Evolutionary conservation across 2,888 invertebrate species (phyloP).

Genomic region (Alloplasta piceator): DNA sequence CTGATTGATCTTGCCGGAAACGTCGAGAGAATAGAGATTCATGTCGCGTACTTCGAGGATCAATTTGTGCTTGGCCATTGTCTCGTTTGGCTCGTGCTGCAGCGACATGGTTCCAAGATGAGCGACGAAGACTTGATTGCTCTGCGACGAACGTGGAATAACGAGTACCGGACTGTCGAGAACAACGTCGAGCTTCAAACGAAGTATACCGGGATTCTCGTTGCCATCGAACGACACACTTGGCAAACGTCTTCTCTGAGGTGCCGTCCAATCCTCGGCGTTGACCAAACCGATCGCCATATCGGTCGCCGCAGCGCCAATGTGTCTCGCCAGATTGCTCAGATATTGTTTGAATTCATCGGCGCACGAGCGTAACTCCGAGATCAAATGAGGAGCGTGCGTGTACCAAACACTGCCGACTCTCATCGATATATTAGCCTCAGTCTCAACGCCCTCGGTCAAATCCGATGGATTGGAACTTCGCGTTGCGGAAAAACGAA

Average conservation of each 20-base stretch:
- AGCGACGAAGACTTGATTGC: constrained; percentile 93
- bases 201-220: constrained; percentile 73
- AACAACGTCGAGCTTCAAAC: constrained; percentile 89
- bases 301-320: constrained; percentile 95
- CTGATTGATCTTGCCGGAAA: constrained; percentile 79
- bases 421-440: constrained; percentile 81
- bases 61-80: constrained; percentile 76
- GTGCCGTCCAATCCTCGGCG: constrained; percentile 85
- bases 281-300: constrained; percentile 96
- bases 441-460: constrained; percentile 70
- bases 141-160: constrained; percentile 90
- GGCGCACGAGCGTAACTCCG: constrained; percentile 94
- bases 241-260: constrained; percentile 84
- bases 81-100: constrained; percentile 78
- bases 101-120: constrained; percentile 95
- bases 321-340: constrained; percentile 92
- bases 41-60: constrained; percentile 91
- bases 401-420: constrained; percentile 91
- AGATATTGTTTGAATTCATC: constrained; percentile 95
- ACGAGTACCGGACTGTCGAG: constrained; percentile 96
- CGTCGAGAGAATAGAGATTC: constrained; percentile 92
- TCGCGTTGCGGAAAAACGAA: constrained; percentile 84
- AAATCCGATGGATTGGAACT: constrained; percentile 71
- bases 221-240: constrained; percentile 83
- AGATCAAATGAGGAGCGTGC: constrained; percentile 94